A percentile compares a stretch with the other conserved stretches of the same genome.
phyloP scores from a whole-genome alignment of 2,797 vertebrate genomes.

The Chanos chanos region DNA sequence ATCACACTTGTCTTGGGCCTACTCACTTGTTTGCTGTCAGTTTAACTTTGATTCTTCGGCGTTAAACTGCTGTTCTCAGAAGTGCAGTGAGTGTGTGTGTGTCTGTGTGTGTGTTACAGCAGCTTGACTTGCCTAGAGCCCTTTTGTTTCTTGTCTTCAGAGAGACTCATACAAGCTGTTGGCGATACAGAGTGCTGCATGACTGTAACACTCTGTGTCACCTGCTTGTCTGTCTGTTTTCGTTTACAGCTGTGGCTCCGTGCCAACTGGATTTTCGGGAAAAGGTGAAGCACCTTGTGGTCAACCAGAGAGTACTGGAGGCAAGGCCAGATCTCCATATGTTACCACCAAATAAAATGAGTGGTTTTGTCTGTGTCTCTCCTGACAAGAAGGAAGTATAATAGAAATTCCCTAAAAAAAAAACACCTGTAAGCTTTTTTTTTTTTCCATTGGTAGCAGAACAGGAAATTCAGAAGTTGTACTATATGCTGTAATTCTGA shows the following conservation, averaged over 20 bases:
- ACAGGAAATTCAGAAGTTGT: no score
- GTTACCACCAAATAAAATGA: no score
- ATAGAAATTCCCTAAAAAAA: no score
- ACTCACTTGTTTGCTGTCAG: slow-evolving; percentile 17
- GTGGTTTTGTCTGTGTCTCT: no score
- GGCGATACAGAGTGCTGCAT: neutral
- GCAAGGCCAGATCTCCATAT: no score
- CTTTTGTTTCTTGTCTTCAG: neutral
- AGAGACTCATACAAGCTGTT: neutral
- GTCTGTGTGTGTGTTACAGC: neutral
- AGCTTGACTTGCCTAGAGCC: neutral
- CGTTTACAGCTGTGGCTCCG: slow-evolving; percentile 8
- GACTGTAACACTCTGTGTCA: no score
- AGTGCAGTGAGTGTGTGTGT: neutral
- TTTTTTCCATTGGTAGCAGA: no score
- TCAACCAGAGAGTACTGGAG: no score
- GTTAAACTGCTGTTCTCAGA: neutral
- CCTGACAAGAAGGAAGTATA: no score
- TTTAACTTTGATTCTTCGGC: slow-evolving; percentile 20
- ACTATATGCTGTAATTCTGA: no score
- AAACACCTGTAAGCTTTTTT: no score
- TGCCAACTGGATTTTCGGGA: neutral
- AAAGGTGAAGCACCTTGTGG: no score
- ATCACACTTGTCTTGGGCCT: slow-evolving; percentile 22
- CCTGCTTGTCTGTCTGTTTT: neutral